Percentiles rank a stretch among this genome's conserved stretches.
phyloP scores from a whole-genome alignment of 2,888 invertebrate species.

The Bembecia ichneumoniformis region DNA sequence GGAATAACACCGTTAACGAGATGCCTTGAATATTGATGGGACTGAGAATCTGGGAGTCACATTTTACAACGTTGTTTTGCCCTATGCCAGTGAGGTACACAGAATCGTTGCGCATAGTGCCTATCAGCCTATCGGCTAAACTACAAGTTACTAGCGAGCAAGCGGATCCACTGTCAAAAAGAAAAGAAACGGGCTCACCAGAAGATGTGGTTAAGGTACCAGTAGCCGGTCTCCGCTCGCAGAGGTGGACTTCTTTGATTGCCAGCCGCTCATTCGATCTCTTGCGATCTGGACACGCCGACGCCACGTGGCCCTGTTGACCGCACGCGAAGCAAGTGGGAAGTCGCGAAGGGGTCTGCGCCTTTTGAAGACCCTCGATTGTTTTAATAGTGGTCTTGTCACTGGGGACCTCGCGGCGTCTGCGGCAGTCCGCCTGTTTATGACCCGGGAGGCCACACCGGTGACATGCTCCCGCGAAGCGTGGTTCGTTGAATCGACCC shows the following conservation, averaged over 20 bases:
- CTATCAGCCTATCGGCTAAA: neutral
- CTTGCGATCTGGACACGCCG: constrained; percentile 4
- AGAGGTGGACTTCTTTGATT: neutral
- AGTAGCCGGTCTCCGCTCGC: constrained; percentile 4
- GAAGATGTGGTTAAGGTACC: constrained; percentile 9
- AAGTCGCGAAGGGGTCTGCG: too few relatives aligned
- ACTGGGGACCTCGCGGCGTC: neutral
- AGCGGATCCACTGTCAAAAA: constrained; percentile 12
- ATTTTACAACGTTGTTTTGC: neutral
- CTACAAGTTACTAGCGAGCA: constrained; percentile 1
- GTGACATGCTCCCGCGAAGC: constrained; percentile 10
- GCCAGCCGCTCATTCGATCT: neutral
- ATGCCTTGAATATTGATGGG: too few relatives aligned
- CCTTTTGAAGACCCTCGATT: too few relatives aligned
- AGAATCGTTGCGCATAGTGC: neutral
- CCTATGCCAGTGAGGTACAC: constrained; percentile 1
- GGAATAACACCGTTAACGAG: too few relatives aligned
- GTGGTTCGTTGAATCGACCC: neutral
- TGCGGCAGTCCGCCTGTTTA: constrained; percentile 8
- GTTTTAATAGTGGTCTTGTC: neutral
- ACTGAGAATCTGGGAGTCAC: neutral
- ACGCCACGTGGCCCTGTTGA: constrained; percentile 6
- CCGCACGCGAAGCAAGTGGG: constrained; percentile 10
- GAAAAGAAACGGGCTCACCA: constrained; percentile 13
- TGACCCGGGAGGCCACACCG: constrained; percentile 11